These are phyloP conservation scores for Latrodectus elegans DNA, from an alignment of 2,888 invertebrate genomes.

Conservation along the genomic window DNA sequence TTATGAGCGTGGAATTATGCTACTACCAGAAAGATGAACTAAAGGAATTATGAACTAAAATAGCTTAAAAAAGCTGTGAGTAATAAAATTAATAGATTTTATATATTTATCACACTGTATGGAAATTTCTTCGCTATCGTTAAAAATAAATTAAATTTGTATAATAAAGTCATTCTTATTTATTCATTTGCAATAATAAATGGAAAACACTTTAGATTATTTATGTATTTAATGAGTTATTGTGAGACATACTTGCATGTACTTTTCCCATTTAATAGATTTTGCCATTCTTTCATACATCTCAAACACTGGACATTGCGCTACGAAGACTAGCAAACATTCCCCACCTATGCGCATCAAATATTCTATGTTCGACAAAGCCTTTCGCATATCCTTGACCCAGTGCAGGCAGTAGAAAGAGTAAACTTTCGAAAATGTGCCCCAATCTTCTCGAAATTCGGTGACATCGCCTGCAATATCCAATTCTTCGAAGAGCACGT, in stretches of 20 bases:
- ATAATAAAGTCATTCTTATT: too few species aligned
- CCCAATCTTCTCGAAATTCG: constrained; percentile 56
- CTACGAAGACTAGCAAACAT: constrained; percentile 82
- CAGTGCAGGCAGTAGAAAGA: constrained; percentile 88
- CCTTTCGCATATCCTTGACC: constrained; percentile 84
- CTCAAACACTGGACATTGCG: constrained; percentile 82
- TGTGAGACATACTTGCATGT: constrained; percentile 78
- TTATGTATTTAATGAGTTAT: too few species aligned
- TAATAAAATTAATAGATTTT: too few species aligned
- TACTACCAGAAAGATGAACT: too few species aligned
- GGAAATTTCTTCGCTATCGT: too few species aligned
- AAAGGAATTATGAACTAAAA: too few species aligned
- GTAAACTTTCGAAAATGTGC: constrained; percentile 74
- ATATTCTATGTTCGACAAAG: constrained; percentile 81
- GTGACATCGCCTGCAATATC: constrained; percentile 59
- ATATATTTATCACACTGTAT: too few species aligned
- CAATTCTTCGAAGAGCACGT: constrained; percentile 55
- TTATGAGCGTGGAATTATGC: too few species aligned
- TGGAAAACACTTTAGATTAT: too few species aligned
- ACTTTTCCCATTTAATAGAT: constrained; percentile 80
- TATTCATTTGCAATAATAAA: too few species aligned
- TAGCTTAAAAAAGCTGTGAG: too few species aligned
- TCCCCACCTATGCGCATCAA: constrained; percentile 83
- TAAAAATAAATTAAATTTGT: too few species aligned
- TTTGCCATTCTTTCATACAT: constrained; percentile 81